phyloP scores from a whole-genome alignment of 2,113 vertebrate species.

The Pristiophorus japonicus region DNA sequence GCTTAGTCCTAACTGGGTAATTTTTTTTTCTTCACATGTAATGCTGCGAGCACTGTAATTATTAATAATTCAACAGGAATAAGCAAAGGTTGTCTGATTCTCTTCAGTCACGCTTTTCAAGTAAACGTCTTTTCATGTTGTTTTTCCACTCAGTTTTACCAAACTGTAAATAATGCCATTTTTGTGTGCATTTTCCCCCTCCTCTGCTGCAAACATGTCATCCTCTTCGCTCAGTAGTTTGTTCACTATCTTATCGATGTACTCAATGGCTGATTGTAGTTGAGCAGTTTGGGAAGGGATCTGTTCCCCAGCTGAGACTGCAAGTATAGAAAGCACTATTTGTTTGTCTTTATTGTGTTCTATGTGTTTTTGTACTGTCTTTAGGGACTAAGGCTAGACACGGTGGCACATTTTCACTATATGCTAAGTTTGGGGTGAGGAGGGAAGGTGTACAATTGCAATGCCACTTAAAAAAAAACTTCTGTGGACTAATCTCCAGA shows the following conservation, averaged over 20 bases:
- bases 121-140: neutral
- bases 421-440: neutral
- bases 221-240: neutral
- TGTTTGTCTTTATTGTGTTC: neutral
- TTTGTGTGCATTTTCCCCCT: neutral
- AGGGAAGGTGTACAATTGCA: neutral
- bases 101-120: neutral
- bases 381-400: neutral
- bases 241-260: neutral
- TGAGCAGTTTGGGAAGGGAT: neutral
- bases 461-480: neutral
- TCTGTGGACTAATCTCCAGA: neutral
- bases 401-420: neutral
- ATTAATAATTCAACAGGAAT: neutral
- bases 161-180: neutral
- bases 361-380: neutral
- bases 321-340: neutral
- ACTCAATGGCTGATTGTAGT: neutral
- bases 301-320: neutral
- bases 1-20: neutral
- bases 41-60: neutral
- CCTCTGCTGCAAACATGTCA: neutral
- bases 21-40: neutral
- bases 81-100: neutral
- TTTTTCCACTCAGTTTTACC: neutral